These are phyloP conservation scores for Podabrus alpinus DNA, from an alignment of 2,888 invertebrate genomes.

Conservation along the genomic window DNA sequence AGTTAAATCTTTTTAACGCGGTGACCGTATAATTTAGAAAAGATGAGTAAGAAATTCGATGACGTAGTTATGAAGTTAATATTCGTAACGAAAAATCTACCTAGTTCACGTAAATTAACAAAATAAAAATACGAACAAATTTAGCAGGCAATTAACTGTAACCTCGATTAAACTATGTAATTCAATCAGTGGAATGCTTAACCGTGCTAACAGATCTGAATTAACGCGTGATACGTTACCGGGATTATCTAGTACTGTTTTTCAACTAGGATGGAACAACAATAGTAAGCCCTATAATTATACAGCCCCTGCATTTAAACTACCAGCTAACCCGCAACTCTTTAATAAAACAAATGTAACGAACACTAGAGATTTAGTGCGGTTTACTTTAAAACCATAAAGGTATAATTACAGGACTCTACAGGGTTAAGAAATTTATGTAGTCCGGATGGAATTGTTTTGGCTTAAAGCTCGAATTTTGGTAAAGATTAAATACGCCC, in stretches of 20 bases:
- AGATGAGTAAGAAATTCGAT: conserved; percentile 20
- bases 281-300: conserved; percentile 42
- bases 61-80: conserved; percentile 24
- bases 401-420: conserved; percentile 55
- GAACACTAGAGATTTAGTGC: conserved; percentile 49
- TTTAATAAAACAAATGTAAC: conserved; percentile 45
- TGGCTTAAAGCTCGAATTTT: conserved; percentile 32
- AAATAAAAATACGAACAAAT: conserved; percentile 4
- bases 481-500: conserved; percentile 28
- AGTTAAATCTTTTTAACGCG: conserved; percentile 23
- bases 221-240: conserved; percentile 17
- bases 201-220: conserved; percentile 20
- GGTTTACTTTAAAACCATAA: conserved; percentile 55
- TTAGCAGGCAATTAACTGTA: conserved; percentile 32
- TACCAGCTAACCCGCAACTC: conserved; percentile 40
- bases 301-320: conserved; percentile 37
- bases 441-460: conserved; percentile 46
- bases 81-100: conserved; percentile 7
- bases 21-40: conserved; percentile 22
- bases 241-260: conserved; percentile 12
- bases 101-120: conserved; percentile 10
- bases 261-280: conserved; percentile 19
- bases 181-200: conserved; percentile 36
- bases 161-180: conserved; percentile 38
- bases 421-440: conserved; percentile 54